These are phyloP conservation scores for Macropodus opercularis DNA, from an alignment of 2,797 vertebrate species.

Conservation along the genomic window DNA sequence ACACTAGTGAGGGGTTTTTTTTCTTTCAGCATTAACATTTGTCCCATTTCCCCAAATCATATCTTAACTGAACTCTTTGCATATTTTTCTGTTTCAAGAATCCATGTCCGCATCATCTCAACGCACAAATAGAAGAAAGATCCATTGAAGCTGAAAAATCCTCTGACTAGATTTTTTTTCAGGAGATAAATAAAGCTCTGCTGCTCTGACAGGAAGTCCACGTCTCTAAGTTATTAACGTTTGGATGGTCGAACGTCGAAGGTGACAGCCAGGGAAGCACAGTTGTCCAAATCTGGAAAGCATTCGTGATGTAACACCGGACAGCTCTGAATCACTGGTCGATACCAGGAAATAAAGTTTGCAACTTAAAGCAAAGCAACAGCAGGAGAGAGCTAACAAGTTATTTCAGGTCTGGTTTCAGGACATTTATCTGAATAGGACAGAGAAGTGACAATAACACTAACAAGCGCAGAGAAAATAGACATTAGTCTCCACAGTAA, in stretches of 20 bases:
- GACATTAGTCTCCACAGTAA: too few relatives aligned
- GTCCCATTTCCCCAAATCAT: too few relatives aligned
- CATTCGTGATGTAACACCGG: background rate
- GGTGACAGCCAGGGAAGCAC: background rate
- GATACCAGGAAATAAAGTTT: background rate
- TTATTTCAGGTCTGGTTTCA: background rate
- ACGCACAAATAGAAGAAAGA: too few relatives aligned
- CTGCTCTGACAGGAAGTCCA: background rate
- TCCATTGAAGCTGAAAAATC: too few relatives aligned
- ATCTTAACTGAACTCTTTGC: background rate
- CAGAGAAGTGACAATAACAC: background rate
- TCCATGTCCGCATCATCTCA: too few relatives aligned
- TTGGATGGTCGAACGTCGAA: conserved; percentile 8
- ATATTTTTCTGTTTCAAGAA: background rate
- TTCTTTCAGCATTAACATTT: too few relatives aligned
- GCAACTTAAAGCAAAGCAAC: background rate
- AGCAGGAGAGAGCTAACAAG: background rate
- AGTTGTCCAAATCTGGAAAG: conserved; percentile 1
- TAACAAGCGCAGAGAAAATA: background rate
- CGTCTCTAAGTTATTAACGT: background rate
- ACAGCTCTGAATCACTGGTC: background rate
- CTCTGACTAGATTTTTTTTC: too few relatives aligned
- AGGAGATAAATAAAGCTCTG: too few relatives aligned
- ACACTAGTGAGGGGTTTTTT: too few relatives aligned
- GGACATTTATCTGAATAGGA: background rate